phyloP scores from a whole-genome alignment of 1,140 invertebrate species.

The Listronotus bonariensis region DNA sequence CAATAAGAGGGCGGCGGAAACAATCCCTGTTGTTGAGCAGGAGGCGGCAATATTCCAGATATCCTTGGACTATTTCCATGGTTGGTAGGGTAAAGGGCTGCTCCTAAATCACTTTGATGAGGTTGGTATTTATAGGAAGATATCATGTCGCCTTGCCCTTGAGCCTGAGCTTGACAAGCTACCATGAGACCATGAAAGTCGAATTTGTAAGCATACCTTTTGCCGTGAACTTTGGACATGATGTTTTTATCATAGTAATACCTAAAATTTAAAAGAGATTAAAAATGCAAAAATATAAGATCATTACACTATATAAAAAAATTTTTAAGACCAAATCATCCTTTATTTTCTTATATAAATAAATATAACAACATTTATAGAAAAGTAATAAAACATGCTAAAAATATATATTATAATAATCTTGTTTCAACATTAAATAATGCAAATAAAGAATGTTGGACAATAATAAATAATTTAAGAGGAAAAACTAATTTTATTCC shows the following conservation, averaged over 20 bases:
- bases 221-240: conserved; percentile 93
- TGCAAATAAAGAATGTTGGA: too few species aligned
- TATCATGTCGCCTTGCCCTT: conserved; percentile 54
- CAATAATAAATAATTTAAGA: too few species aligned
- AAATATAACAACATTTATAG: too few species aligned
- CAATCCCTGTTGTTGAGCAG: conserved; percentile 47
- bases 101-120: conserved; percentile 53
- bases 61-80: conserved; percentile 41
- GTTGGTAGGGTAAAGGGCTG: conserved; percentile 52
- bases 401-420: too few species aligned
- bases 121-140: conserved; percentile 58
- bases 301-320: too few species aligned
- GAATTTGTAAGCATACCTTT: conserved; percentile 92
- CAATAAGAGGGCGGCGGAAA: conserved; percentile 56
- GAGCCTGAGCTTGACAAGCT: conserved; percentile 76
- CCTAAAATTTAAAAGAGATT: conserved; percentile 59
- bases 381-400: too few species aligned
- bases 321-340: too few species aligned
- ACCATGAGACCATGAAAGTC: conserved; percentile 85
- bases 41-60: conserved; percentile 47
- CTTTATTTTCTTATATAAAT: too few species aligned
- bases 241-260: conserved; percentile 99
- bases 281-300: too few species aligned
- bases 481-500: too few species aligned
- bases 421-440: too few species aligned